Evolutionary conservation across 2,113 vertebrate species (phyloP), one percentile per base, ranked within the genome.

Genomic region (Variabilichromis moorii): DNA sequence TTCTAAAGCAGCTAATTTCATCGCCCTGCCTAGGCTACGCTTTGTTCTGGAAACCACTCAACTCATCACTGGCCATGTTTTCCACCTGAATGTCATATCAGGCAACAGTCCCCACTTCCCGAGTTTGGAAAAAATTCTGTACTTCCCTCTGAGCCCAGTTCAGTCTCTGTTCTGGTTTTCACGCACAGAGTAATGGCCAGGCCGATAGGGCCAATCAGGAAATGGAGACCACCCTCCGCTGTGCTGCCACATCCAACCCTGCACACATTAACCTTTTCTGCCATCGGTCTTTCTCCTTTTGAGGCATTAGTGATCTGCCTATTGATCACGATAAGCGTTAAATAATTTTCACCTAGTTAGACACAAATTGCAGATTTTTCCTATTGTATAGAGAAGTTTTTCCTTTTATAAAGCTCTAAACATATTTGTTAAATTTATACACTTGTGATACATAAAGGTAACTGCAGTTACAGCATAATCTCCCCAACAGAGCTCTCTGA

Each of bases 1-100:
- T 61, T 61, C 28, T 31, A 61, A 33, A 61, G 57, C 57, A 19
- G 28, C 28, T 61, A 61, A 61, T 61, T 3, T 61, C 28, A 61
- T 0, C 5, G 0, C 0, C 55, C 28, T 31, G 57, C 26, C 26
- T 31, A 17, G 26, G 14, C 57, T 59, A 31, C 14, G 2, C 57
- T 59, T 59, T 59, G 57, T 59, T 6, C 14, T 59, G 57, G 26
- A 59, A 59, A 59, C 57, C 57, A 59, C 14, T 59, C 57, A 4
- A 31, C 26, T 59, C 57, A 31, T 17, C 26, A 59, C 2, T 31
- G 24, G 0, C 55, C 13, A 57, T 57, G 7, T 57, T 57, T 26
- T 57, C 54, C 0, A 3, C 54, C 21, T 57, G 7, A 57, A 57
- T 26, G 24, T 28, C 13, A 8, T 57, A 14, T 57, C 24, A 57